Conservation (phyloP, 2,888 invertebrate genomes). For the Cerceris ruficornis region DNA sequence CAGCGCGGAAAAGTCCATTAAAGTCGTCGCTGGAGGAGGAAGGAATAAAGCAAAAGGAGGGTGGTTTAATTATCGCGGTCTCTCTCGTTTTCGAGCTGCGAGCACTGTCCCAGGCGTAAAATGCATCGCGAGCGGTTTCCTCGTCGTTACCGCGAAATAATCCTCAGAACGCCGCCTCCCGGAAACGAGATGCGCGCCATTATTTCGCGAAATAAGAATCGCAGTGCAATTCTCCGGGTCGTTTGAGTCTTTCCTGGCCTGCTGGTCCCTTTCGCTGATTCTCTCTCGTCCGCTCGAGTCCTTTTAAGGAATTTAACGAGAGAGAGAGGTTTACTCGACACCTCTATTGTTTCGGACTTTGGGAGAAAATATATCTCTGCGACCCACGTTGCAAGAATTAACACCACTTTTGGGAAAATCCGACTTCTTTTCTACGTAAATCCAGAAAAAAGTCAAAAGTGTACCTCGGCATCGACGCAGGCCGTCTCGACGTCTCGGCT, state of each 20-base stretch:
- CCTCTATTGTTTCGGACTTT: too few relatives aligned
- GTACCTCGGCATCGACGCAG: too few relatives aligned
- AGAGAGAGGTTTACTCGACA: not conserved
- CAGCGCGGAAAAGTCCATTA: not conserved
- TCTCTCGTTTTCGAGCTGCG: not conserved
- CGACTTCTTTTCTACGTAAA: too few relatives aligned
- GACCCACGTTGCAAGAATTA: too few relatives aligned
- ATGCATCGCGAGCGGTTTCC: not conserved
- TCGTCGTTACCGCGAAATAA: slow-evolving; percentile 1
- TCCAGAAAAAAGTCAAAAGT: too few relatives aligned
- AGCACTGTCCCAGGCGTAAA: not conserved
- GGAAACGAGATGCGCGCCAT: not conserved
- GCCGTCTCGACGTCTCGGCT: too few relatives aligned
- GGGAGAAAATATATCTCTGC: too few relatives aligned
- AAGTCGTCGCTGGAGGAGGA: not conserved
- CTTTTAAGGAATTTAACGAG: not conserved
- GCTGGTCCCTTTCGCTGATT: not conserved
- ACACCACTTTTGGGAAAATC: too few relatives aligned
- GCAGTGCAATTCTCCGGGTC: not conserved
- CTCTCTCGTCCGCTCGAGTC: not conserved
- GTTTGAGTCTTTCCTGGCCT: not conserved
- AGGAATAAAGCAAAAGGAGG: slow-evolving; percentile 1
- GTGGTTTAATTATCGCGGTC: not conserved
- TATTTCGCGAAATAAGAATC: slow-evolving; percentile 8
- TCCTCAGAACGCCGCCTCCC: not conserved